Conservation (phyloP, 2,888 invertebrate species). For the Coenonympha glycerion region DNA sequence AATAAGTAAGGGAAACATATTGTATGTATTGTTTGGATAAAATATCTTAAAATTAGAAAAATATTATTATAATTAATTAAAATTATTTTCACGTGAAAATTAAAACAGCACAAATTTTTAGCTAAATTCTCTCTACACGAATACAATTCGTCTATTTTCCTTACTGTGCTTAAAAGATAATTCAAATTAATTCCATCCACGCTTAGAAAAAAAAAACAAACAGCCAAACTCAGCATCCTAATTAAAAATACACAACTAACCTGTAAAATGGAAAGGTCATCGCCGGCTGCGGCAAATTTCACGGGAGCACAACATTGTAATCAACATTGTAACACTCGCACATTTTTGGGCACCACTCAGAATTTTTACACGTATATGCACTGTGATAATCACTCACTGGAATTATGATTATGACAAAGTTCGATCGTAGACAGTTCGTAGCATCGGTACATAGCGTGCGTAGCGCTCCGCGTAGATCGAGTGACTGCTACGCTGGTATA, state of each 20-base stretch:
- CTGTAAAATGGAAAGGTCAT: conserved; percentile 65
- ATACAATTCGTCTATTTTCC: not conserved
- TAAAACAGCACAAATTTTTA: not conserved
- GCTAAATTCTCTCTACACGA: not conserved
- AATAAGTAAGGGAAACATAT: too few relatives aligned
- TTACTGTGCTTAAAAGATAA: conserved; percentile 1
- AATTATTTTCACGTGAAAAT: too few relatives aligned
- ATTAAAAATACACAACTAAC: conserved; percentile 66
- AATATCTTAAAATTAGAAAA: too few relatives aligned
- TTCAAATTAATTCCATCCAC: not conserved
- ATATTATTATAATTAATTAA: too few relatives aligned
- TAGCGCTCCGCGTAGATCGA: conserved; percentile 51
- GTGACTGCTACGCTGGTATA: conserved; percentile 49
- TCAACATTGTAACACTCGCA: conserved; percentile 30
- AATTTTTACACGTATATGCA: conserved; percentile 26
- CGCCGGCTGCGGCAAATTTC: conserved; percentile 52
- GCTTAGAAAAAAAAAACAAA: conserved; percentile 23
- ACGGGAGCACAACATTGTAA: conserved; percentile 43
- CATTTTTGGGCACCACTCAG: conserved; percentile 44
- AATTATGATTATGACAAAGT: conserved; percentile 29
- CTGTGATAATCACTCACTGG: conserved; percentile 22
- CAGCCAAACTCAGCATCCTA: conserved; percentile 38
- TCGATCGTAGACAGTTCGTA: conserved; percentile 41
- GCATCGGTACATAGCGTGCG: conserved; percentile 46
- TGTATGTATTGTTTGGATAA: too few relatives aligned